Conservation (phyloP, 1,140 invertebrate genomes). For the Tetramorium parvispinum region DNA sequence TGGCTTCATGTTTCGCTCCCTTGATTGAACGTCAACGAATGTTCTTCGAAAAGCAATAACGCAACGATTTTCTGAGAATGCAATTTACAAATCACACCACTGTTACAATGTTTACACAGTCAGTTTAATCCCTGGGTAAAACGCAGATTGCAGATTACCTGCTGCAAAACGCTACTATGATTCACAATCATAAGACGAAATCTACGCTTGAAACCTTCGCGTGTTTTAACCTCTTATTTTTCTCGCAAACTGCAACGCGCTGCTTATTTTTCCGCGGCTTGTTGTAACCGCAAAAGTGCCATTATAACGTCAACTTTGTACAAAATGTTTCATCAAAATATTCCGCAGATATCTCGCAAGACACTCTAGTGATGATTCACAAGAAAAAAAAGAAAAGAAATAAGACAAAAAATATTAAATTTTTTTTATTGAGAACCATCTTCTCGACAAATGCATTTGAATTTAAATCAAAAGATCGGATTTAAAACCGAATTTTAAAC, state of each 20-base stretch:
- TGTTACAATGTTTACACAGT: slow-evolving; percentile 14
- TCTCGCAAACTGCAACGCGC: slow-evolving; percentile 10
- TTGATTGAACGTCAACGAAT: slow-evolving; percentile 28
- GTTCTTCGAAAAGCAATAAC: not conserved
- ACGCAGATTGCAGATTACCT: not conserved
- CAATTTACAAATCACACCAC: slow-evolving; percentile 61
- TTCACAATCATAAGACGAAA: not conserved
- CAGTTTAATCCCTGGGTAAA: not conserved
- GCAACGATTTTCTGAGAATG: slow-evolving; percentile 33
- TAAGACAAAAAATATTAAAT: not conserved
- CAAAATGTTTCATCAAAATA: slow-evolving; percentile 4
- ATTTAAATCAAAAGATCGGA: not conserved
- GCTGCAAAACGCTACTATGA: slow-evolving; percentile 12
- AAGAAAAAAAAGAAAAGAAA: not conserved
- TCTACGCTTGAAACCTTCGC: slow-evolving; percentile 24
- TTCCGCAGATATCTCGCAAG: not conserved
- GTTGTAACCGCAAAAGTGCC: slow-evolving; percentile 33
- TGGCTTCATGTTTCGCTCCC: slow-evolving; percentile 38
- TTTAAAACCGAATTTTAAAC: not conserved
- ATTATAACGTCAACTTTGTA: slow-evolving; percentile 2
- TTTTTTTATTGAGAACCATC: not conserved
- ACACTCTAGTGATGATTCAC: not conserved
- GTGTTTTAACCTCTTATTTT: slow-evolving; percentile 22
- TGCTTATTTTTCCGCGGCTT: slow-evolving; percentile 23
- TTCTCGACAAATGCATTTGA: not conserved